Conservation (phyloP, 2,113 vertebrate genomes). For the Natator depressus region DNA sequence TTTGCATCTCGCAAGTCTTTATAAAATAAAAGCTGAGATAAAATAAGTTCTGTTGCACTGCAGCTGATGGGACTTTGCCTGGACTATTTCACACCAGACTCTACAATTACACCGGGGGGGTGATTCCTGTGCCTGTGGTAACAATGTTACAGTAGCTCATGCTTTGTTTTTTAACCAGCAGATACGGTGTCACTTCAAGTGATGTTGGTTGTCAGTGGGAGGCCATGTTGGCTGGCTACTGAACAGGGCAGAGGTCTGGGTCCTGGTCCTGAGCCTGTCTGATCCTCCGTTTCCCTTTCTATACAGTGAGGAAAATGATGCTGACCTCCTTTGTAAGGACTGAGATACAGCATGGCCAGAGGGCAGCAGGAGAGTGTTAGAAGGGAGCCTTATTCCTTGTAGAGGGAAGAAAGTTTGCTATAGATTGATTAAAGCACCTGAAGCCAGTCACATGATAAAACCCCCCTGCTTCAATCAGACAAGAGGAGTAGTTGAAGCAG, state of each 20-base stretch:
- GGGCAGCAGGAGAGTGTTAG: too few species aligned
- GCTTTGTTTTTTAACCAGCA: not conserved
- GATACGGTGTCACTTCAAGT: too few species aligned
- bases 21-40: slow-evolving; percentile 32
- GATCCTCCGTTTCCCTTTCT: not conserved
- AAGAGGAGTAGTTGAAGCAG: too few species aligned
- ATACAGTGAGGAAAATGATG: not conserved
- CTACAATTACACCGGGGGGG: not conserved
- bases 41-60: not conserved
- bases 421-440: too few species aligned
- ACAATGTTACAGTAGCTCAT: not conserved
- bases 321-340: not conserved
- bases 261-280: not conserved
- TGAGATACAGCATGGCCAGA: too few species aligned
- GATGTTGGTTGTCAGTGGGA: not conserved
- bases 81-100: not conserved
- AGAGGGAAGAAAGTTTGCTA: too few species aligned
- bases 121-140: not conserved
- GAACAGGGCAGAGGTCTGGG: not conserved
- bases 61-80: slow-evolving; percentile 21
- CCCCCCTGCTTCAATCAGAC: too few species aligned
- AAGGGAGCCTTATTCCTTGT: too few species aligned
- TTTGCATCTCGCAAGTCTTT: slow-evolving; percentile 20
- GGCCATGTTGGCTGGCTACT: not conserved
- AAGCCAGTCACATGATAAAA: too few species aligned